These are phyloP conservation scores for Vombatus ursinus DNA, from an alignment of 2,113 vertebrate genomes.

Conservation along the genomic window DNA sequence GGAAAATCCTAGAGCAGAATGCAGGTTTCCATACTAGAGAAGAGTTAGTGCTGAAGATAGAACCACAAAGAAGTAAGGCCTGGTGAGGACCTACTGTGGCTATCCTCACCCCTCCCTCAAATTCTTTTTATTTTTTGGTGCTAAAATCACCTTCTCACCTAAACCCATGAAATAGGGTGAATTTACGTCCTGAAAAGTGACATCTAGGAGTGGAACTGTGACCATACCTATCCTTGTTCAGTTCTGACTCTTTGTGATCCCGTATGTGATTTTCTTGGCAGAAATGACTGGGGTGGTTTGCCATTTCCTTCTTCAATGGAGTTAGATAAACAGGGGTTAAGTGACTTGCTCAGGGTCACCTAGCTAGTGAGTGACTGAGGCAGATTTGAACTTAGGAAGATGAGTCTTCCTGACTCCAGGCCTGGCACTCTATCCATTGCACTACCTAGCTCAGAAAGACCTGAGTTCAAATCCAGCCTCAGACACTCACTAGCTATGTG, in stretches of 20 bases:
- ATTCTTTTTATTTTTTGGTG: background rate
- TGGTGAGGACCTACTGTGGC: background rate
- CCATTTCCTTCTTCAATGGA: background rate
- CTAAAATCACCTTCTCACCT: background rate
- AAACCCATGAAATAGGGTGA: background rate
- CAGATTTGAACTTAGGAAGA: background rate
- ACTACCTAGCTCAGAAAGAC: no score
- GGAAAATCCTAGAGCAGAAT: background rate
- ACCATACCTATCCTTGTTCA: background rate
- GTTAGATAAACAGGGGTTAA: background rate
- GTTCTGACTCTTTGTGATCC: background rate
- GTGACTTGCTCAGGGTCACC: background rate
- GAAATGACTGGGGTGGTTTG: background rate
- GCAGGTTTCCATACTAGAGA: background rate
- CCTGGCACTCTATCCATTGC: background rate
- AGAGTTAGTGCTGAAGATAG: background rate
- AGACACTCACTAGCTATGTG: no score
- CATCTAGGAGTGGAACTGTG: conserved; percentile 3
- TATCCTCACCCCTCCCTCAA: background rate
- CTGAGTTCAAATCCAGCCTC: no score
- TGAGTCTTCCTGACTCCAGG: background rate
- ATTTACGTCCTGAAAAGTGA: background rate
- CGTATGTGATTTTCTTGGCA: background rate
- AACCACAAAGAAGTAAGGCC: background rate
- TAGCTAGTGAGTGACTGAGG: background rate